phyloP scores from a whole-genome alignment of 2,113 vertebrate genomes.

The Bos taurus region ARS-UCD2.0 NC_037335.1:107667001-107667500 shows the following conservation, averaged over 20 bases:
- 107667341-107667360: not conserved
- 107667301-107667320: not conserved
- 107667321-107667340: not conserved
- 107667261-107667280: not conserved
- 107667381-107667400: not conserved
- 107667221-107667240: not conserved
- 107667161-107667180: not conserved
- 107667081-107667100: not conserved
- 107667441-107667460: not conserved
- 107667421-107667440: not conserved
- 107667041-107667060: not conserved
- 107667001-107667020: not conserved
- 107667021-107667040: not conserved
- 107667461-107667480: not conserved
- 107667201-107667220: not conserved
- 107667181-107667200: not conserved
- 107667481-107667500: not conserved
- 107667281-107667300: not conserved
- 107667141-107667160: not conserved
- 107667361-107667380: not conserved
- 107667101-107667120: not conserved
- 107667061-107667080: not conserved
- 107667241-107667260: not conserved
- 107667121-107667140: not conserved
- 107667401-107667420: not conserved